Evolutionary conservation across 64 coral and sea anemone species (phyloP), one percentile per base, ranked within the genome.

Genomic region (Platygyra sinensis): DNA sequence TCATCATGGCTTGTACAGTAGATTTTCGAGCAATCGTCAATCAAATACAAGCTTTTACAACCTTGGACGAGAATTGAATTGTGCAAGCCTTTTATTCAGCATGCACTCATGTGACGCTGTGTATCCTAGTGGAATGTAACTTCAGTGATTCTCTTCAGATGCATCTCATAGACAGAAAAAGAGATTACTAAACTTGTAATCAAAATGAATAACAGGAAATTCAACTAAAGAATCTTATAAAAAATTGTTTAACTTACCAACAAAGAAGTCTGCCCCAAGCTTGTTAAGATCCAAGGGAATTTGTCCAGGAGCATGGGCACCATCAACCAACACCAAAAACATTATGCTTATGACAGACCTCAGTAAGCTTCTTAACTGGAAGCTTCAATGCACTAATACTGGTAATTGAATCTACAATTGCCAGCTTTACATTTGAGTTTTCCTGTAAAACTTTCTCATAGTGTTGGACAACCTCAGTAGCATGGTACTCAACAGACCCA

Each of bases 241-340:
- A 63, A 14, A 46, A 76, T 30, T 17, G 12, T 17, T 20, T 51
- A 36, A 72, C 86, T 29, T 92, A 96, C 94, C 94, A 51, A 92
- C 86, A 96, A 89, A 96, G 51, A 96, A 96, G 80, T 96, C 94
- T 72, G 94, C 94, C 72, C 83, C 86, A 87, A 96, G 86, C 49
- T 87, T 83, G 59, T 96, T 90, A 27, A 96, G 69, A 51, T 96
- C 90, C 90, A 96, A 30, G 4, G 89, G 90, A 51, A 96, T 87
- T 11, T 96, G 94, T 5, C 94, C 94, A 25, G 94, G 94, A 18
- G 94, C 90, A 92, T 96, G 94, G 1, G 94, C 94, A 57, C 94
- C 94, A 86, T 96, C 90, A 77, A 96, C 62, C 72, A 96, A 86
- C 36, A 89, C 94, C 79, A 88, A 57, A n/a, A 77, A 92, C 94